Percentiles rank a stretch among this genome's conserved stretches.
Conservation (phyloP, 2,113 vertebrate species). For the Calidris pugnax region DNA sequence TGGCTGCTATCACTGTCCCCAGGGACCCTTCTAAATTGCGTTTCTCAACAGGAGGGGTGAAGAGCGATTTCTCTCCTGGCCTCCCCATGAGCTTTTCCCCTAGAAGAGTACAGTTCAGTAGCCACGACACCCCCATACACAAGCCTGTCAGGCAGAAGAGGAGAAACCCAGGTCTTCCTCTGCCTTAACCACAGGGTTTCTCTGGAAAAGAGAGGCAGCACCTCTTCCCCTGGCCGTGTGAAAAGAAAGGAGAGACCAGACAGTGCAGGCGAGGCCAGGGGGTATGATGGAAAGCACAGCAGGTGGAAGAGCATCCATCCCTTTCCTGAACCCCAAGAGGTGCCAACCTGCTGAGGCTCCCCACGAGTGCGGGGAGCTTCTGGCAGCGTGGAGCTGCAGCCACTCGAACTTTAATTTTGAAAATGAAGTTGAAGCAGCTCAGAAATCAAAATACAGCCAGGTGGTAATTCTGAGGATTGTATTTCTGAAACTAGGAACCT, state of each 20-base stretch:
- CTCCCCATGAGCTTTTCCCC: not conserved
- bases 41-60: constrained; percentile 36
- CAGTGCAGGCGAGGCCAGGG: not conserved
- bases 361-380: not conserved
- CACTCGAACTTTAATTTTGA: not conserved
- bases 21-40: constrained; percentile 34
- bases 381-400: not conserved
- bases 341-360: not conserved
- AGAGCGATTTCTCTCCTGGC: not conserved
- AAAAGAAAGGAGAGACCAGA: not conserved
- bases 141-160: not conserved
- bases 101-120: not conserved
- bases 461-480: not conserved
- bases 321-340: not conserved
- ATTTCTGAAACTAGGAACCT: not conserved
- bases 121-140: not conserved
- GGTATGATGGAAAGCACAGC: not conserved
- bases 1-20: not conserved
- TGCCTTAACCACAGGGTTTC: not conserved
- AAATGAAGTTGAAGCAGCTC: not conserved
- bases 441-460: not conserved
- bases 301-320: not conserved
- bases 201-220: not conserved
- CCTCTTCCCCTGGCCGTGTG: not conserved
- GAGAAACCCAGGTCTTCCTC: not conserved